Evolutionary conservation across 2,797 vertebrate genomes (phyloP).

Genomic region (Hydrocynus forskahlii): DNA sequence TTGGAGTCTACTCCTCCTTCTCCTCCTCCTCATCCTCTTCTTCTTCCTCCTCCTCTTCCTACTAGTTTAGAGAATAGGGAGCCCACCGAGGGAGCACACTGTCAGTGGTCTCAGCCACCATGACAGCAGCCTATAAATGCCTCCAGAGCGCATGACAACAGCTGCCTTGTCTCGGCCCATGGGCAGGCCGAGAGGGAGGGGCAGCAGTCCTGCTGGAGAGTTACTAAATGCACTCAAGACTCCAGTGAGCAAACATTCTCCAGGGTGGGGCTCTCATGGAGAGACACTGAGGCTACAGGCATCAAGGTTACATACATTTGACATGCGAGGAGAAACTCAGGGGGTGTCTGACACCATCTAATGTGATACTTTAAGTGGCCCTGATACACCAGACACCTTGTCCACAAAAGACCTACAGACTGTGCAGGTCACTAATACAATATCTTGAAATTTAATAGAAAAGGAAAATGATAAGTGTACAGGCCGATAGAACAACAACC

Average conservation of each 20-base stretch:
- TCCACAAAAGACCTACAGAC: neutral
- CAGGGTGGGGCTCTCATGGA: slow-evolving; percentile 70
- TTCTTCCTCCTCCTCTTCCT: slow-evolving; percentile 49
- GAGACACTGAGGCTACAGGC: slow-evolving; percentile 45
- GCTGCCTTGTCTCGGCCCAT: slow-evolving; percentile 71
- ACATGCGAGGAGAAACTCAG: neutral
- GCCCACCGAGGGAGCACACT: slow-evolving; percentile 61
- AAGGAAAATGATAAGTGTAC: slow-evolving; percentile 23
- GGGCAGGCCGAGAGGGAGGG: slow-evolving; percentile 60
- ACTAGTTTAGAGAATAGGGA: slow-evolving; percentile 54
- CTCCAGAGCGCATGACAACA: slow-evolving; percentile 72
- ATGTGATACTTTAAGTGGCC: neutral
- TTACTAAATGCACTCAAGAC: slow-evolving; percentile 73
- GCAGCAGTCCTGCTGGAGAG: slow-evolving; percentile 54
- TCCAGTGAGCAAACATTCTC: slow-evolving; percentile 71
- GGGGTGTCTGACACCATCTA: neutral
- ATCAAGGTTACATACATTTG: slow-evolving; percentile 27
- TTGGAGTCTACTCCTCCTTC: too few relatives aligned
- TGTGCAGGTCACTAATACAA: neutral
- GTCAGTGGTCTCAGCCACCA: slow-evolving; percentile 65
- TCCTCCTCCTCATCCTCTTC: too few relatives aligned
- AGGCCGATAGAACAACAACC: slow-evolving; percentile 73
- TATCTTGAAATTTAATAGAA: neutral
- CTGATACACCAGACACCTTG: neutral
- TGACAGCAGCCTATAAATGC: slow-evolving; percentile 63